Evolutionary conservation across 2,797 vertebrate species (phyloP), one percentile per base, ranked within the genome.

Genomic region (Lycodopsis pacificus): DNA sequence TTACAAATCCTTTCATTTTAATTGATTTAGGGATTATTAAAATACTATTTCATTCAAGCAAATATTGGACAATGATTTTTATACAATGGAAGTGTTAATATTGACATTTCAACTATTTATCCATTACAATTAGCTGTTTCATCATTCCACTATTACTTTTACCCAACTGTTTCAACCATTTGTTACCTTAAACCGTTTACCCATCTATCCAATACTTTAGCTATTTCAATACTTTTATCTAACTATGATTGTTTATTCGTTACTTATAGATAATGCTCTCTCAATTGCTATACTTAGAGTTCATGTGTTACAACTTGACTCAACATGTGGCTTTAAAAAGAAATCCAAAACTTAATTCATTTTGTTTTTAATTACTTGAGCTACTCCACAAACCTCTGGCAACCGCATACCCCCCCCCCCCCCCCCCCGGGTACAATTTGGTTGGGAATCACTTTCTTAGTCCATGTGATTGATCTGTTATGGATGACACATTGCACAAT

Each of bases 401-500:
- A 40, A 32, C 66, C 9, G 25, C 34, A 42, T 6, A n/a, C 13
- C 8, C n/a, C n/a, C n/a, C 19, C n/a, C n/a, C 19, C n/a, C 13
- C 8, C n/a, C 13, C 8, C n/a, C n/a, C n/a, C 19, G 5, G 13
- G n/a, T 27, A 17, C 7, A 20, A 27, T 12, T 72, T 0, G 36
- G 14, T 25, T 17, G 19, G 22, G 14, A 56, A 57, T 66, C 54
- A 17, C 72, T 57, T 27, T 64, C 25, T 66, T 25, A 10, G 53
- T 77, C 5, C 15, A 38, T 58, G 20, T 25, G 25, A 65, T 73
- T 56, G 38, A 67, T 79, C n/a, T 46, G 22, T 36, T 22, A 5
- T 68, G 40, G 30, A 68, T 70, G 30, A 71, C n/a, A 72, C 7
- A 56, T 27, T 30, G 30, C 58, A 57, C 36, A 30, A 15, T 2